Base-by-base conservation (phyloP, 2,113 vertebrate genomes). In the Parus major region DNA sequence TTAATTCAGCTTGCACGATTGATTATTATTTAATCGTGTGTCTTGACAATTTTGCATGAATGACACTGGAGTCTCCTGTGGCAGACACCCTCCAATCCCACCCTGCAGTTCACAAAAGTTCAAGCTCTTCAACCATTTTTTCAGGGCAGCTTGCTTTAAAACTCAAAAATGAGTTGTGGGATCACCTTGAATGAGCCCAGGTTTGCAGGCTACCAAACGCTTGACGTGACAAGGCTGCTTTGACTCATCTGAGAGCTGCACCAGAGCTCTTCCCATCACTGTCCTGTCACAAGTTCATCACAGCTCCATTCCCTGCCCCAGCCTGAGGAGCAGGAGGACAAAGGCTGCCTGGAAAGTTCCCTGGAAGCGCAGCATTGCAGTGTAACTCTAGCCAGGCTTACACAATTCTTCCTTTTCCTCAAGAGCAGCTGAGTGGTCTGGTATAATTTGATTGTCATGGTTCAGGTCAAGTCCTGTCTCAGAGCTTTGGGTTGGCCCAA, bases 71-170 rank as follows among this genome's bases (percentile, higher is more conserved):
- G 21, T 25, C 21, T 2, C 39, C 29, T 39, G 2, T 8, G 8
- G 47, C 52, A 50, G 29, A 41, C 36, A 29, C 25, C 36, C 21
- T 11, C 24, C 2, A 29, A 0, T 56, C 50, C 77, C 25, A 22
- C 17, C 3, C 42, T 2, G 0, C 4, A 23, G 11, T 2, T 41
- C 47, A 3, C 49, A 31, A 0, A 12, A 27, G 3, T 4, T 31
- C 25, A 61, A 27, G 52, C 44, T 56, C 39, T 36, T 21, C 33
- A 39, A 23, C 44, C 44, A 2, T 25, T 86, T 61, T 2, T n/a
- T 5, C 9, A 7, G 56, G 28, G 25, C 56, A 68, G 29, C 46
- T 53, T 36, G 35, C 12, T 44, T 88, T 44, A 29, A 22, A 20
- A 90, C 59, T 4, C 50, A 59, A 12, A 84, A 66, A 29, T 5